phyloP scores from a whole-genome alignment of 2,888 invertebrate genomes.

The Cheilosia variabilis region DNA sequence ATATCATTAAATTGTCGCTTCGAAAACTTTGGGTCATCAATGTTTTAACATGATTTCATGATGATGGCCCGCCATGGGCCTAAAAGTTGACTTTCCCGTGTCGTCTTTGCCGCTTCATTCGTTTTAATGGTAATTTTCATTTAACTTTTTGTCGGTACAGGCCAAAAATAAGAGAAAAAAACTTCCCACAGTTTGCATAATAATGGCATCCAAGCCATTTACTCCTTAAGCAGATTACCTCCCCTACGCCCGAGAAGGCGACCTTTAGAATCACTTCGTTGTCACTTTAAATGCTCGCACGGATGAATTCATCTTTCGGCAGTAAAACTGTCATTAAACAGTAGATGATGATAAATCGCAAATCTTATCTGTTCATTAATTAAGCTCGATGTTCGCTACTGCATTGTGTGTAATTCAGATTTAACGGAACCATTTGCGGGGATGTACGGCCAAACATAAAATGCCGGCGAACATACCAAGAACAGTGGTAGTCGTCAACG shows the following conservation, averaged over 20 bases:
- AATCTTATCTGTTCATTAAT: slow-evolving; percentile 35
- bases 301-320: slow-evolving; percentile 42
- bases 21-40: slow-evolving; percentile 57
- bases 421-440: slow-evolving; percentile 3
- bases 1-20: slow-evolving; percentile 21
- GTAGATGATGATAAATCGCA: slow-evolving; percentile 36
- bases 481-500: not conserved
- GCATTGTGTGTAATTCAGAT: not conserved
- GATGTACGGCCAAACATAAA: slow-evolving; percentile 25
- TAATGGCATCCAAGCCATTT: slow-evolving; percentile 50
- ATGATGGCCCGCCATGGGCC: slow-evolving; percentile 13
- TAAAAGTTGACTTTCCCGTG: slow-evolving; percentile 26
- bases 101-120: slow-evolving; percentile 11
- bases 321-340: slow-evolving; percentile 45
- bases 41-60: slow-evolving; percentile 42
- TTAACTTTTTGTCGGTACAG: slow-evolving; percentile 34
- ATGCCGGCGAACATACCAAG: slow-evolving; percentile 17
- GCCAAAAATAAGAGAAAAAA: not conserved
- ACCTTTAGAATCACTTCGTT: slow-evolving; percentile 52
- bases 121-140: slow-evolving; percentile 52
- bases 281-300: slow-evolving; percentile 31
- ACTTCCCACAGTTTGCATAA: slow-evolving; percentile 50
- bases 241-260: not conserved
- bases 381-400: slow-evolving; percentile 2
- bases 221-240: slow-evolving; percentile 30